phyloP scores from a whole-genome alignment of 2,797 vertebrate species.

The Amazona finschi region DNA sequence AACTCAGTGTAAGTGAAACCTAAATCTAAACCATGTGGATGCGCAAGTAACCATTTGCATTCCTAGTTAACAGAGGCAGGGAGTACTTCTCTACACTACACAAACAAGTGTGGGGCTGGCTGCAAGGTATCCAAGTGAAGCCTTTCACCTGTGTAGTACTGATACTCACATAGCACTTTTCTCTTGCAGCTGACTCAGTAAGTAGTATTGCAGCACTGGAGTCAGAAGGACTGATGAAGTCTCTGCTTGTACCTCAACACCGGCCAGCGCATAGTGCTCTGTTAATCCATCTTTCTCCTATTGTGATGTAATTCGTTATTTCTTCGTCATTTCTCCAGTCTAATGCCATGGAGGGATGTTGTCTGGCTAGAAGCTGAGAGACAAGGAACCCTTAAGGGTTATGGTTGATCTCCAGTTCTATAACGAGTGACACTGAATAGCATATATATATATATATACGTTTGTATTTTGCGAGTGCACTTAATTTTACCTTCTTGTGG shows the following conservation, averaged over 20 bases:
- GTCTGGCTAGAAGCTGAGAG: not conserved
- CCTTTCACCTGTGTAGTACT: not conserved
- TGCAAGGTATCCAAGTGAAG: not conserved
- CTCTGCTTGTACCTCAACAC: not conserved
- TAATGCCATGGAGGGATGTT: not conserved
- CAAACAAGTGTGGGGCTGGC: not conserved
- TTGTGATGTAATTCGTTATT: not conserved
- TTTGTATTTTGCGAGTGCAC: not conserved
- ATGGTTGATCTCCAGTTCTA: not conserved
- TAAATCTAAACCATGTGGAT: not conserved
- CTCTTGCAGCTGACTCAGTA: slow-evolving; percentile 36
- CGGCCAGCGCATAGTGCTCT: not conserved
- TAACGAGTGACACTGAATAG: not conserved
- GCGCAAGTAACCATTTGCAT: not conserved
- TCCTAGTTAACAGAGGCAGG: not conserved
- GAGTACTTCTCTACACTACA: not conserved
- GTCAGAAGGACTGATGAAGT: not conserved
- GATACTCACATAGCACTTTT: not conserved
- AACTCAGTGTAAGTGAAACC: not conserved
- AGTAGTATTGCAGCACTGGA: not conserved
- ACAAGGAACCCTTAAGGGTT: not conserved
- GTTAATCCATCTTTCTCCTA: not conserved
- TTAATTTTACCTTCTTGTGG: slow-evolving; percentile 10
- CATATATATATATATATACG: not conserved
- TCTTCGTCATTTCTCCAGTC: not conserved